Percentiles rank a stretch among this genome's conserved stretches.
Evolutionary conservation across 2,797 vertebrate genomes (phyloP).

Genomic region (Allobates femoralis): DNA sequence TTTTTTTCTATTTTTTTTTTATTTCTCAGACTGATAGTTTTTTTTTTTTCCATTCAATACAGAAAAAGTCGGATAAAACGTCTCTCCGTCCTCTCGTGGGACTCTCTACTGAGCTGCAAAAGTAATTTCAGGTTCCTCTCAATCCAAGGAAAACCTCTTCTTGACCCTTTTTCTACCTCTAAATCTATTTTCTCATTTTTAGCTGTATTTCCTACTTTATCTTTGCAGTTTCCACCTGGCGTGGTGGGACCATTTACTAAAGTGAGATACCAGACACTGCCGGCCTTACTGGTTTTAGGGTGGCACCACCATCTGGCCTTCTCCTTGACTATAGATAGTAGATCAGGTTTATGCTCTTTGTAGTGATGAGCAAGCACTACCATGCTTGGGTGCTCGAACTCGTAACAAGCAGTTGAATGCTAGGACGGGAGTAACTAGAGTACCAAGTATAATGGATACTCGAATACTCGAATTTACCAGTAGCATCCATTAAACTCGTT

Average conservation of each 20-base stretch:
- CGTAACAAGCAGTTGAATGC: no score
- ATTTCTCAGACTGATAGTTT: background rate
- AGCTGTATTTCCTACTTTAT: background rate
- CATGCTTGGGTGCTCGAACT: no score
- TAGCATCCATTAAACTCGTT: no score
- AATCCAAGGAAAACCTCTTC: background rate
- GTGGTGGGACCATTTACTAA: background rate
- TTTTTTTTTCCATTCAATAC: background rate
- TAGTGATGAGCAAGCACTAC: no score
- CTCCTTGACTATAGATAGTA: no score
- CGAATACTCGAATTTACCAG: no score
- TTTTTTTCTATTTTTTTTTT: no score
- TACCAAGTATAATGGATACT: no score
- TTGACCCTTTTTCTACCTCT: background rate
- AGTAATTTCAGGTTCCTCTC: background rate
- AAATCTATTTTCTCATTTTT: background rate
- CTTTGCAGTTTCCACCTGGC: background rate
- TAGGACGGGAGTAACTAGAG: no score
- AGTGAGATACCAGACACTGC: background rate
- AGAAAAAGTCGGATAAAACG: background rate
- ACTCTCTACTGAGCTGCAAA: background rate
- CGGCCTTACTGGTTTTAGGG: background rate
- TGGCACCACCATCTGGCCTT: background rate
- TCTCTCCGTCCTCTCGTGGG: background rate
- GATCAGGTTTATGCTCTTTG: no score